phyloP scores from a whole-genome alignment of 2,113 vertebrate species.

The Sarotherodon lohbergeri region DNA sequence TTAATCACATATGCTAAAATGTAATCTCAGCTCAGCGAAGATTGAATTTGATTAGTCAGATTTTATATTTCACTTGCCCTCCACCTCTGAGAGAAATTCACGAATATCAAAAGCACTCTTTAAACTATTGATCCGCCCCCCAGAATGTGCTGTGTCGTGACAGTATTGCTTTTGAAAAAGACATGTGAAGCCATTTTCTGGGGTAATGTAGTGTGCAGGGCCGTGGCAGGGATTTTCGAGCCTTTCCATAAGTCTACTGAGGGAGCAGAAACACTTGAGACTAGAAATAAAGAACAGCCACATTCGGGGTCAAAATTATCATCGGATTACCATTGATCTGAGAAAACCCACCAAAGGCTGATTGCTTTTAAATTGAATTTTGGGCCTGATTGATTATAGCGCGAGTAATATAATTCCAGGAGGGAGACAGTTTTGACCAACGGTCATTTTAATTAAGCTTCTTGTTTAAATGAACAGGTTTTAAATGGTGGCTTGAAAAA shows the following conservation, averaged over 20 bases:
- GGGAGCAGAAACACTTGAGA: slow-evolving; percentile 2
- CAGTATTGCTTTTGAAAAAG: slow-evolving; percentile 71
- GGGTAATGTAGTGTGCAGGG: slow-evolving; percentile 12
- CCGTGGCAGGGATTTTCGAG: background rate
- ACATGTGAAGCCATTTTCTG: slow-evolving; percentile 63
- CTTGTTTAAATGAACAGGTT: slow-evolving; percentile 46
- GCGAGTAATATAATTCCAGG: slow-evolving; percentile 56
- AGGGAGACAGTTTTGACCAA: slow-evolving; percentile 46
- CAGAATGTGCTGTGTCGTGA: slow-evolving; percentile 58
- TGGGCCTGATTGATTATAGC: slow-evolving; percentile 63
- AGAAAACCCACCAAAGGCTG: slow-evolving; percentile 56
- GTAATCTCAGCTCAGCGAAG: background rate
- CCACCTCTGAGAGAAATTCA: slow-evolving; percentile 44
- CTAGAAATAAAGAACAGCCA: slow-evolving; percentile 44
- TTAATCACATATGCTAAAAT: background rate
- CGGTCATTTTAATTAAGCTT: slow-evolving; percentile 64
- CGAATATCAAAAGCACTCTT: slow-evolving; percentile 71
- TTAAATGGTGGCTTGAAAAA: background rate
- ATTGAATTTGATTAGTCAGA: background rate
- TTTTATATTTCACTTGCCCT: background rate
- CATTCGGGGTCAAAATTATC: slow-evolving; percentile 67
- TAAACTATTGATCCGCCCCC: slow-evolving; percentile 77
- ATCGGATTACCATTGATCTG: slow-evolving; percentile 73
- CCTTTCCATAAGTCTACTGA: background rate
- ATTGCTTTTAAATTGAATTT: slow-evolving; percentile 77